Evolutionary conservation across 2,797 vertebrate genomes (phyloP), one percentile per base, ranked within the genome.

Genomic region (Dermochelys coriacea): DNA sequence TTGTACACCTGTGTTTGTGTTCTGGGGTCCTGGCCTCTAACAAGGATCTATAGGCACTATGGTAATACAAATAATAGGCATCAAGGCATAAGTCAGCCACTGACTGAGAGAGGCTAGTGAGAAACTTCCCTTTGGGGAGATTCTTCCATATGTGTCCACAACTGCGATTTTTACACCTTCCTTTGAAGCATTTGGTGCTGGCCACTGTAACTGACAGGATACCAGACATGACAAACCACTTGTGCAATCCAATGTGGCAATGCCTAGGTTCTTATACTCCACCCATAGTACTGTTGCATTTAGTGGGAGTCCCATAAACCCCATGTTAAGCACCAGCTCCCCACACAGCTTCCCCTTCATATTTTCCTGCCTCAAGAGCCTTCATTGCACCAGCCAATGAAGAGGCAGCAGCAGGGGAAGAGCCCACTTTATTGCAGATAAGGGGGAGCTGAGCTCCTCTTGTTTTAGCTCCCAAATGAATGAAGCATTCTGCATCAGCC

Each of bases 131-230:
- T 83, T 19, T 23, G 34, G 57, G 82, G 15, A 51, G 50, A 51
- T 51, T 51, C 16, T 51, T 51, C 50, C 50, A 51, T 51, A 51
- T 51, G 50, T 51, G 50, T 51, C 50, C 50, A 51, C 15, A 51
- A 18, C 15, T 16, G 5, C 16, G 4, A 51, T 51, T 51, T 51
- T 51, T 51, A 51, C 50, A 51, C 16, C 50, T 51, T 51, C 50
- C 50, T 18, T 51, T 51, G 50, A 51, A 51, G 50, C 50, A 51
- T 51, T 51, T 51, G 50, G 50, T 51, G 50, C 50, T 51, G 50
- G 57, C 27, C 1, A 4, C 3, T 0, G 0, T 71, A 45, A 34
- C 55, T 29, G 16, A 85, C 31, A 82, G 34, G 52, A 49, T 27
- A 75, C 37, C 16, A 45, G 19, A 64, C 49, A 47, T 75, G 4